Base-by-base conservation (phyloP, 2,888 invertebrate species). In the Nomada ruficornis region DNA sequence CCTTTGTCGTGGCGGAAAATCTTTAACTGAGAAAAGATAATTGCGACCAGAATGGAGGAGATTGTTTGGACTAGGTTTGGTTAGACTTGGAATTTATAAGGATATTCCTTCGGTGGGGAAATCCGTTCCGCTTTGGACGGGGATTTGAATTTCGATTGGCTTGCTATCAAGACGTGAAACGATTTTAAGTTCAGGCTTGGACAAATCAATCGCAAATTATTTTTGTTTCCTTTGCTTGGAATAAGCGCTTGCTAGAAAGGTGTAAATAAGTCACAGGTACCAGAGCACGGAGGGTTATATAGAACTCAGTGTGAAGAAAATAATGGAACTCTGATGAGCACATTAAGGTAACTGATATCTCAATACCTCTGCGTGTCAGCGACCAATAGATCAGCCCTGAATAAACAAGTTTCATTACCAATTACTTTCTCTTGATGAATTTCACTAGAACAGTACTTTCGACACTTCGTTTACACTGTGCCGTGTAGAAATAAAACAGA, bases 51-150 rank as follows among this genome's bases (percentile, higher is more conserved):
- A 29, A 7, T 29, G 7, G 7, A 29, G 5, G 0, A 29, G 29
- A 29, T 29, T 29, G 29, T 7, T 7, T 5, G 29, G 29, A 29
- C 5, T 29, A 29, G 36, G 7, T 5, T 36, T 0, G 36, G 44
- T 26, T 57, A 9, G 44, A 18, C 18, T 26, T 20, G 57, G 7
- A 69, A 69, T 57, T 55, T 13, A n/a, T 44, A 57, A 69, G n/a
- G 13, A 69, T 57, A 42, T 57, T n/a, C 42, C 44, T 69, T 13
- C 13, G 26, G 4, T 10, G 36, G 2, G 42, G n/a, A 44, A 69
- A 69, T 13, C 54, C 13, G 13, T 57, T 69, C 18, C 1, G 3
- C 50, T 13, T 15, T 44, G 23, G 18, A 52, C 7, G 18, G 18
- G 20, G 18, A 64, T 15, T 36, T 20, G 20, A 42, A 50, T 50